phyloP scores from a whole-genome alignment of 2,797 vertebrate species.

The Falco naumanni region DNA sequence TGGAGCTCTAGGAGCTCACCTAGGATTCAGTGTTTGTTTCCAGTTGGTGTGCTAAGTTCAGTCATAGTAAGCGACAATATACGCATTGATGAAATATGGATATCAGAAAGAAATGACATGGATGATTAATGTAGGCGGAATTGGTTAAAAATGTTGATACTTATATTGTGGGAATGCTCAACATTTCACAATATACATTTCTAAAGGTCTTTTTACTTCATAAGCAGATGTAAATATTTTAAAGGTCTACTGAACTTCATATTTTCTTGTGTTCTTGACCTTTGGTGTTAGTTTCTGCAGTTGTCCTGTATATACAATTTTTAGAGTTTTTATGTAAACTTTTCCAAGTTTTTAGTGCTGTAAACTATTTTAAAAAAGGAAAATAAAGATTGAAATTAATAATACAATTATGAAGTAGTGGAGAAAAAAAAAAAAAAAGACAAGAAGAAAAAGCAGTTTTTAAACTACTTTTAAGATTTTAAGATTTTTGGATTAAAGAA shows the following conservation, averaged over 20 bases:
- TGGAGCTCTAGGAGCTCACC: background rate
- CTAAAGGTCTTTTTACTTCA: background rate
- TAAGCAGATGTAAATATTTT: background rate
- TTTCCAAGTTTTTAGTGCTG: background rate
- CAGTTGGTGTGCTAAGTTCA: background rate
- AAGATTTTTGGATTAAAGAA: background rate
- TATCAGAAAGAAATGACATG: background rate
- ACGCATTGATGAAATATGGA: background rate
- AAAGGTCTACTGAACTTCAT: background rate
- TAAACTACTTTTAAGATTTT: background rate
- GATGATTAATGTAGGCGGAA: background rate
- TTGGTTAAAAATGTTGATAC: background rate
- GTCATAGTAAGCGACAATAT: background rate
- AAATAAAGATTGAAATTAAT: background rate
- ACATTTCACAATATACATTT: background rate
- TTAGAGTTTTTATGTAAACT: background rate
- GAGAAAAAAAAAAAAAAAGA: background rate
- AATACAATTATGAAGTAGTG: background rate
- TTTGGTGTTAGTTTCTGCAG: background rate
- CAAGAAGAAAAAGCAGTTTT: background rate
- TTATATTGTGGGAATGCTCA: background rate
- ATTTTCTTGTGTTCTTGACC: background rate
- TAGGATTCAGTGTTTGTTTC: background rate
- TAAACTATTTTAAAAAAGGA: background rate
- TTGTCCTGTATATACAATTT: background rate